phyloP scores from a whole-genome alignment of 2,113 vertebrate genomes.

The Fulmarus glacialis region DNA sequence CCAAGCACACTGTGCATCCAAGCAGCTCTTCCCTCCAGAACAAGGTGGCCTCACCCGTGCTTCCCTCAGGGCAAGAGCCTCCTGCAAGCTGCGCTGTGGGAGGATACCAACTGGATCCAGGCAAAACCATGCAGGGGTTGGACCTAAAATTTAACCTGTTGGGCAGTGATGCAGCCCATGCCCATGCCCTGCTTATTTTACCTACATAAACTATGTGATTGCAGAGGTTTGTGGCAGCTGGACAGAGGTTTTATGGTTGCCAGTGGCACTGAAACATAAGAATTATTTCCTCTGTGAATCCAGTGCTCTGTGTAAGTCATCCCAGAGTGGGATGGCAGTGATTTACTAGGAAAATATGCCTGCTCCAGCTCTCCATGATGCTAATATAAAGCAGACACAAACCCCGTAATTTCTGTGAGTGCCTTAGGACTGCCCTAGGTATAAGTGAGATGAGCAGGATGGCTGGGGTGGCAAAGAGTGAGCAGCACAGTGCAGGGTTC shows the following conservation, averaged over 20 bases:
- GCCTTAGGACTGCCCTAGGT: not conserved
- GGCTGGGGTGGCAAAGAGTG: not conserved
- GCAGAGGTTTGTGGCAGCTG: not conserved
- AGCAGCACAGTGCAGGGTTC: not conserved
- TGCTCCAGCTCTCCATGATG: not conserved
- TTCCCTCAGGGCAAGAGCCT: not conserved
- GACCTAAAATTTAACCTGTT: not conserved
- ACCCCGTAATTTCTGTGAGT: not conserved
- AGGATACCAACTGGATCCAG: not conserved
- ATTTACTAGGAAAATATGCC: not conserved
- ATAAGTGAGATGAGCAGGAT: not conserved
- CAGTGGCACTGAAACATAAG: not conserved
- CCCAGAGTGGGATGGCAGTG: not conserved
- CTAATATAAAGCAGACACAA: not conserved
- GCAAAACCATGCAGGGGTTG: rapidly evolving
- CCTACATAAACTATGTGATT: not conserved
- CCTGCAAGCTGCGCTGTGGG: not conserved
- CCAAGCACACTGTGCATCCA: not conserved
- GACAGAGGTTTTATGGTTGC: not conserved
- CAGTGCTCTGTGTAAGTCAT: not conserved
- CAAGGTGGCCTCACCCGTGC: not conserved
- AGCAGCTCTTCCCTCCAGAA: not conserved
- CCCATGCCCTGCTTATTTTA: not conserved
- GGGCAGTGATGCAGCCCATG: not conserved
- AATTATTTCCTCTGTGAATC: not conserved